Evolutionary conservation across 2,113 vertebrate species (phyloP), one percentile per base, ranked within the genome.

Genomic region (Cyanoderma ruficeps): DNA sequence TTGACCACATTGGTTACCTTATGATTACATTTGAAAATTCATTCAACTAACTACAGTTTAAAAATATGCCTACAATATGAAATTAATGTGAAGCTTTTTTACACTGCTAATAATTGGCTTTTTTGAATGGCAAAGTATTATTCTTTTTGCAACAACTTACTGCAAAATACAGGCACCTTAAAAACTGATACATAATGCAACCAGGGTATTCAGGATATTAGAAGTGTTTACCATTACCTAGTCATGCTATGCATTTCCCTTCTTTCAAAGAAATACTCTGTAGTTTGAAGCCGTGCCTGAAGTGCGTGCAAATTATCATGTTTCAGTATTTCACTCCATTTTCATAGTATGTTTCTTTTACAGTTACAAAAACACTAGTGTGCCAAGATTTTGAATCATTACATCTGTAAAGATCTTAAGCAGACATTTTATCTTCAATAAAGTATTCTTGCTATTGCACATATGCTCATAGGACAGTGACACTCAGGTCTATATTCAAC

Each of bases 131-230:
- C 87, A 88, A 94, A 83, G 83, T n/a, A 77, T 80, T 92, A 92
- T 57, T 90, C 25, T 74, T 97, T 90, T 85, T 83, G 77, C 85
- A 72, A 83, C 75, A 84, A 60, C 22, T 80, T 89, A 92, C 53
- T 91, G 81, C n/a, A 94, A 95, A 95, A 96, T 94, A 93, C 56
- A 97, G 89, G 86, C 79, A 96, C 77, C 93, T 94, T 93, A 94
- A 95, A 96, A 87, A 57, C 82, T 76, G 74, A 96, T 75, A 96
- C 24, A 79, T 93, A 93, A 86, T 81, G 75, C 79, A 83, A 89
- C 46, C 35, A 96, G 89, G 49, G 63, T 39, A 96, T 74, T 71
- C 78, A 61, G 64, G 64, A 78, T 83, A 72, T 90, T 65, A 39
- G 6, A 85, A 86, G 42, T 85, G 89, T 91, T 93, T 76, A 87